Evolutionary conservation across 2,113 vertebrate species (phyloP).

Genomic region (Oreotrochilus melanogaster): DNA sequence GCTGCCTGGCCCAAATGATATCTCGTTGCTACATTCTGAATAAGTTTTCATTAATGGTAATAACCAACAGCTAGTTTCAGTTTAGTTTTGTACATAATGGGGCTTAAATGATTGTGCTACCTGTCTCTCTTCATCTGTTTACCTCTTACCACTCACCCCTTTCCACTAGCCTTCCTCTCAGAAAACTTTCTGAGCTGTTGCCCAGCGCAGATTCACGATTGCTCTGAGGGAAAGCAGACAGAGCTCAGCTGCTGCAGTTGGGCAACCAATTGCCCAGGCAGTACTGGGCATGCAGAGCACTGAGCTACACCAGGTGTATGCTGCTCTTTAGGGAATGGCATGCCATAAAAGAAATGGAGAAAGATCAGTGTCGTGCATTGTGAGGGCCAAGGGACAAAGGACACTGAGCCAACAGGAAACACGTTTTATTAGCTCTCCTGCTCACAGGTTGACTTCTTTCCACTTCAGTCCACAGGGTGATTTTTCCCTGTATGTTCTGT

Average conservation of each 20-base stretch:
- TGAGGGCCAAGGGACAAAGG: background rate
- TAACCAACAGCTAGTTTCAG: background rate
- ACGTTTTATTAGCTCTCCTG: background rate
- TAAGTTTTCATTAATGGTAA: constrained; percentile 6
- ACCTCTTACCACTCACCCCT: background rate
- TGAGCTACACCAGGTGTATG: fast-evolving
- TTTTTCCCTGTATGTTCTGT: background rate
- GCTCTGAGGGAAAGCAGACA: background rate
- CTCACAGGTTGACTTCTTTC: background rate
- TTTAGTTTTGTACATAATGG: background rate
- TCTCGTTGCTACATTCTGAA: background rate
- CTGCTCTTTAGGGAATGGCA: background rate
- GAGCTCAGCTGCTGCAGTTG: background rate
- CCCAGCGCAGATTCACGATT: background rate
- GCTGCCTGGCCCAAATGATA: background rate
- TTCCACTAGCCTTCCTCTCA: background rate
- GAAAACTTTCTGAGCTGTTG: constrained; percentile 21
- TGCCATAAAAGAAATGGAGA: background rate
- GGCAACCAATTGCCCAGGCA: background rate
- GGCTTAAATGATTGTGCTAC: background rate
- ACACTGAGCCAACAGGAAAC: background rate
- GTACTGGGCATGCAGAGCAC: background rate
- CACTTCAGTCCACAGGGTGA: too few relatives aligned
- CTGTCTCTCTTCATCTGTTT: constrained; percentile 5
- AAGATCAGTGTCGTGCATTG: fast-evolving